Conservation (phyloP, 1,140 invertebrate genomes). For the Cydia fagiglandana region DNA sequence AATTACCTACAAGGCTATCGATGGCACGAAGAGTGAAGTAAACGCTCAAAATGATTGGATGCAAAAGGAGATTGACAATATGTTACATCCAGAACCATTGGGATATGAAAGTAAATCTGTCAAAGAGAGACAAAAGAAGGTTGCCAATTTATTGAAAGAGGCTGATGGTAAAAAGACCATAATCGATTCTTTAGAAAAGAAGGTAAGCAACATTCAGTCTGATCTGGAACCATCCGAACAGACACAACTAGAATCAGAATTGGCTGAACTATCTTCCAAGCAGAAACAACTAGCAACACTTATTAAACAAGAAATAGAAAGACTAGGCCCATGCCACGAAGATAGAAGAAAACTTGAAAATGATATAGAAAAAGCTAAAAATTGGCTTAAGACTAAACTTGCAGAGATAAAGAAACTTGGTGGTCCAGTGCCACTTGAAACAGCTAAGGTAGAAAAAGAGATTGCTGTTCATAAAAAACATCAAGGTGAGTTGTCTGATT, state of each 20-base stretch:
- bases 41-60: conserved; percentile 89
- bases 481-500: conserved; percentile 87
- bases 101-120: conserved; percentile 88
- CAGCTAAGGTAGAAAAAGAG: conserved; percentile 88
- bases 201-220: conserved; percentile 89
- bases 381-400: conserved; percentile 88
- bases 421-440: conserved; percentile 86
- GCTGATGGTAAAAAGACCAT: conserved; percentile 90
- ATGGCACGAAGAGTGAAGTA: conserved; percentile 87
- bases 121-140: conserved; percentile 84
- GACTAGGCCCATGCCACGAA: conserved; percentile 83
- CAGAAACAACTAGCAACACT: conserved; percentile 86
- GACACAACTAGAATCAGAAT: conserved; percentile 84
- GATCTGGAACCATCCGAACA: conserved; percentile 91
- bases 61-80: conserved; percentile 84
- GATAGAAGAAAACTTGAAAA: conserved; percentile 87
- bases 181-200: conserved; percentile 89
- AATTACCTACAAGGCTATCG: conserved; percentile 88
- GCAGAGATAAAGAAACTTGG: conserved; percentile 87
- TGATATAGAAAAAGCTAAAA: conserved; percentile 86
- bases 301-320: conserved; percentile 86
- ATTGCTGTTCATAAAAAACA: conserved; percentile 86
- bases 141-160: conserved; percentile 89
- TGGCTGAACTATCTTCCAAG: conserved; percentile 84
- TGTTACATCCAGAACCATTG: conserved; percentile 83